Percentiles rank a stretch among this genome's conserved stretches.
Evolutionary conservation across 1,140 invertebrate species (phyloP).

Genomic region (Achatina immaculata): DNA sequence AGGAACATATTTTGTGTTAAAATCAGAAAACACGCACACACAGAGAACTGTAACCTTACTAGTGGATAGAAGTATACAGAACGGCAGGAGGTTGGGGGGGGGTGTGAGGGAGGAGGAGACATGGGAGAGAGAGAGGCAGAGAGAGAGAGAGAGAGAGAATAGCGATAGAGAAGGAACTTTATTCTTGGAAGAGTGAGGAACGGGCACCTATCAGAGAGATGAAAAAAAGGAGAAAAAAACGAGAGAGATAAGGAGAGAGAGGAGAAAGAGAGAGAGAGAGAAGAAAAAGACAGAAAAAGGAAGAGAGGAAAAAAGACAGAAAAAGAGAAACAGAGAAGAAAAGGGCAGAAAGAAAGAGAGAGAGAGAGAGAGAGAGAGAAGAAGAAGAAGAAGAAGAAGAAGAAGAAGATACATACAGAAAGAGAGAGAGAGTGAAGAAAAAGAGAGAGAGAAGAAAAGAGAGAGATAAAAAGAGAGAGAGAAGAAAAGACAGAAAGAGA

Average conservation of each 20-base stretch:
- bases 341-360: not conserved
- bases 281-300: not conserved
- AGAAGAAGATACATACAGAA: not conserved
- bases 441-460: not conserved
- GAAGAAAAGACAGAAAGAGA: not conserved
- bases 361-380: not conserved
- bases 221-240: not conserved
- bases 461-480: not conserved
- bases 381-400: slow-evolving; percentile 15
- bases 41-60: too few species aligned
- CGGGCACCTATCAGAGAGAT: not conserved
- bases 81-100: too few species aligned
- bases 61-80: too few species aligned
- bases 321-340: not conserved
- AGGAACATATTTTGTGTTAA: too few species aligned
- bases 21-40: too few species aligned
- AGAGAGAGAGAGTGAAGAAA: not conserved
- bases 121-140: not conserved
- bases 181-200: not conserved
- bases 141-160: not conserved
- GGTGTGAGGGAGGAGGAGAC: not conserved
- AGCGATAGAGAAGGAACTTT: not conserved
- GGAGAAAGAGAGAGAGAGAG: not conserved
- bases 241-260: too few species aligned
- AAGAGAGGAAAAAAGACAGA: not conserved